phyloP scores from a whole-genome alignment of 2,797 vertebrate genomes.

The Pagetopsis macropterus region DNA sequence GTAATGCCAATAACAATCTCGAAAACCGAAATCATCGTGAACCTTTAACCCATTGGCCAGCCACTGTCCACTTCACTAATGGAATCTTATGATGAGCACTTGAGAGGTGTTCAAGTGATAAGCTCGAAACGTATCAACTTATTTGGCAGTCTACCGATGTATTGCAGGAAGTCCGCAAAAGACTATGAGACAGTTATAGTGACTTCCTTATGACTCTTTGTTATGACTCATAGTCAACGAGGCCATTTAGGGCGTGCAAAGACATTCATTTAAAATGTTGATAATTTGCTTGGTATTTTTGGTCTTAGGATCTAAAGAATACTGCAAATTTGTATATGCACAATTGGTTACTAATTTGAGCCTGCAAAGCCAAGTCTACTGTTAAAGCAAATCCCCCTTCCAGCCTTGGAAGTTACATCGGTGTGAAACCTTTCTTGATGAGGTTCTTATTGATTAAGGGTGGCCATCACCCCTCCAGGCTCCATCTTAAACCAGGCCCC shows the following conservation, averaged over 20 bases:
- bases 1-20: background rate
- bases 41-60: conserved; percentile 36
- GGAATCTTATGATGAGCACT: conserved; percentile 50
- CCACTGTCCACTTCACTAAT: conserved; percentile 45
- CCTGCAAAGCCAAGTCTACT: conserved; percentile 37
- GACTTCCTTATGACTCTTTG: background rate
- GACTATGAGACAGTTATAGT: background rate
- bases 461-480: conserved; percentile 67
- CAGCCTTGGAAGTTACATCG: conserved; percentile 45
- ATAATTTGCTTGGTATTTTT: too few relatives aligned
- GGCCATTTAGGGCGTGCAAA: background rate
- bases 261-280: too few relatives aligned
- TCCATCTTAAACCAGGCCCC: conserved; percentile 66
- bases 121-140: background rate
- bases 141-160: conserved; percentile 3
- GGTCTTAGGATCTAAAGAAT: background rate
- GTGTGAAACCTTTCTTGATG: conserved; percentile 71
- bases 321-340: background rate
- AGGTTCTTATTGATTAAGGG: conserved; percentile 78
- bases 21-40: conserved; percentile 35
- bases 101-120: conserved; percentile 11
- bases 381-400: conserved; percentile 40
- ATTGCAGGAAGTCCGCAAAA: conserved; percentile 1
- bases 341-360: conserved; percentile 33
- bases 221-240: too few relatives aligned